Evolutionary conservation across 92 coral and sea anemone species (phyloP), one percentile per base, ranked within the genome.

Genomic region (Virgularia gustaviana): DNA sequence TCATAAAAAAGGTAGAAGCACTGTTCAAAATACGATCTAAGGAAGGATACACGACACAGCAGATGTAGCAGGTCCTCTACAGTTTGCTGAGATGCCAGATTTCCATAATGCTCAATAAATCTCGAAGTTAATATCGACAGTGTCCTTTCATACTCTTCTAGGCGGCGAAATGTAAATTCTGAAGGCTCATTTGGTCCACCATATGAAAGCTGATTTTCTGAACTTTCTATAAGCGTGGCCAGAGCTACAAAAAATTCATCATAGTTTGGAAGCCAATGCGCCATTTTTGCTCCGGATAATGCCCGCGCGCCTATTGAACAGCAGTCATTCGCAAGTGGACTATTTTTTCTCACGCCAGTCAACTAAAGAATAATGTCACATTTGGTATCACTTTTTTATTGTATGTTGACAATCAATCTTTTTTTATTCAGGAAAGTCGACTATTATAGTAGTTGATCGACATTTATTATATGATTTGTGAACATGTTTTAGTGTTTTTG

Each of bases 81-180:
- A 41, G 59, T 29, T 62, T 62, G 75, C 33, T 75, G 80, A 15
- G 80, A 45, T 47, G 74, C 44, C 16, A 38, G 29, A 36, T 37
- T 9, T 2, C 57, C 79, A 55, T 74, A 59, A 15, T 55, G 23
- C 59, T 60, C 75, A 28, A 5, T 9, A 44, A 75, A 75, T 33
- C 75, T 62, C 35, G 79, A 39, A 43, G 34, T 23, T 23, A 74
- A 41, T 25, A 57, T 75, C 35, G 75, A 30, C 28, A 62, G 18
- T 16, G 75, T 74, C 59, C 74, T 22, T 37, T 74, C 74, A 23
- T 74, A 74, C 41, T 75, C 61, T 57, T 75, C 75, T 30, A 62
- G 57, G 43, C 79, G 31, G 35, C 80, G 62, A 75, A 62, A 36
- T 12, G 61, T 49, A 32, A 75, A 75, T 63, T 75, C 75, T 41